Base-by-base conservation (phyloP, 2,113 vertebrate genomes). In the Corydoras maculifer region DNA sequence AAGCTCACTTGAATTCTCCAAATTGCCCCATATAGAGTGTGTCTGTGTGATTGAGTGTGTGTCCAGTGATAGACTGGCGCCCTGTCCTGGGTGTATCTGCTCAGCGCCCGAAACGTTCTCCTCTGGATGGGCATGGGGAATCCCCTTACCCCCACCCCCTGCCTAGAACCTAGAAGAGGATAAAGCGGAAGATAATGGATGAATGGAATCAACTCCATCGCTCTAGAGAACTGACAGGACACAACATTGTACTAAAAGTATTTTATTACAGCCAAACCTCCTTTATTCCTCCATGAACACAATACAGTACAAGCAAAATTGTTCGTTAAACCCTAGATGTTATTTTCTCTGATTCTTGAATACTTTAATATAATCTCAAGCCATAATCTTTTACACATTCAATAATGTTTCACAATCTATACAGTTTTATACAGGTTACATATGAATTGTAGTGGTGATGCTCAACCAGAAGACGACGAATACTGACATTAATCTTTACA, bases 291-390 rank as follows among this genome's bases (percentile, higher is more conserved):
- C 94, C 93, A 91, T 92, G 93, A 88, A 94, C 93, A 95, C 93
- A 96, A 94, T 90, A 98, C 93, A 94, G 97, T 96, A 97, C 95
- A 97, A 97, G 96, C 94, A 97, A 96, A 95, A 96, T 94, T 95
- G 91, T 94, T 94, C 90, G 94, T 94, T 92, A 91, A 90, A 94
- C 90, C 91, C 90, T 93, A 90, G 58, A 76, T 55, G 49, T 76
- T 76, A 66, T 71, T 79, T 87, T 89, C 85, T 91, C 81, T 88
- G 86, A 89, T 88, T 85, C 77, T 77, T 83, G 64, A 81, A 79
- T 82, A 77, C 86, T 87, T 87, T 86, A 87, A 87, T 84, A 91
- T 83, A 86, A 85, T 84, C 88, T 87, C 84, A 86, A 88, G 84
- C 82, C 81, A 86, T 85, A 74, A 86, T 75, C 68, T 75, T 80